These are phyloP conservation scores for Poeciliopsis presidionis DNA, from an alignment of 2,797 vertebrate species.

Conservation along the genomic window DNA sequence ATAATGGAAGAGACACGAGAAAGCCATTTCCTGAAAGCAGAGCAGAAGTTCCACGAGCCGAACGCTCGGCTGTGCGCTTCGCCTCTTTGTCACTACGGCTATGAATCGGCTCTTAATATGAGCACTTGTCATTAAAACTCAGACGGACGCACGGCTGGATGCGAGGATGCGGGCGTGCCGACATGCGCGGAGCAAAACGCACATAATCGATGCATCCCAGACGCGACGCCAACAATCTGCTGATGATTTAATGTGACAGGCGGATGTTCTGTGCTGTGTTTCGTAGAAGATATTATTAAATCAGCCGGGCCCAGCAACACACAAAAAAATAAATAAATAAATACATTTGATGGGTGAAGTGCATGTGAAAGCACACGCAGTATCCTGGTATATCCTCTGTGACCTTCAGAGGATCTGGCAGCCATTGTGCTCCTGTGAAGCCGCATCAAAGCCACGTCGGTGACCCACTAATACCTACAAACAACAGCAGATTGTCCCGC, in stretches of 20 bases:
- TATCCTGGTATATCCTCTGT: constrained; percentile 53
- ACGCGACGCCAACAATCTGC: constrained; percentile 27
- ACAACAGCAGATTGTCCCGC: constrained; percentile 63
- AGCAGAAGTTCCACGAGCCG: constrained; percentile 28
- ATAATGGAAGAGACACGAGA: constrained; percentile 72
- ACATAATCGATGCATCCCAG: constrained; percentile 24
- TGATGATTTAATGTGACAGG: constrained; percentile 64
- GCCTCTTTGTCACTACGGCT: constrained; percentile 46
- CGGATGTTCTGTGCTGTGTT: constrained; percentile 54
- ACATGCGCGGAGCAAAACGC: constrained; percentile 4
- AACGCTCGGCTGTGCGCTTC: constrained; percentile 58
- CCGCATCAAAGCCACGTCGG: constrained; percentile 70
- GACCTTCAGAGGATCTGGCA: constrained; percentile 72
- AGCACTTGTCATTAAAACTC: constrained; percentile 65
- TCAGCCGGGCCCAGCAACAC: constrained; percentile 12
- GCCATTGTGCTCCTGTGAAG: constrained; percentile 53
- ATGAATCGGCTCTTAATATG: constrained; percentile 68
- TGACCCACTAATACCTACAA: constrained; percentile 64
- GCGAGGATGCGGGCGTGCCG: neutral
- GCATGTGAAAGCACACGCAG: constrained; percentile 39
- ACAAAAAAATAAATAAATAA: neutral
- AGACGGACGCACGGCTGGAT: constrained; percentile 22
- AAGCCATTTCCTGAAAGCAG: constrained; percentile 68
- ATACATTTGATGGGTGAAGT: constrained; percentile 39
- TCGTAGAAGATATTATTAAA: constrained; percentile 53